Evolutionary conservation across 2,113 vertebrate genomes (phyloP).

Genomic region (Dicerorhinus sumatrensis): DNA sequence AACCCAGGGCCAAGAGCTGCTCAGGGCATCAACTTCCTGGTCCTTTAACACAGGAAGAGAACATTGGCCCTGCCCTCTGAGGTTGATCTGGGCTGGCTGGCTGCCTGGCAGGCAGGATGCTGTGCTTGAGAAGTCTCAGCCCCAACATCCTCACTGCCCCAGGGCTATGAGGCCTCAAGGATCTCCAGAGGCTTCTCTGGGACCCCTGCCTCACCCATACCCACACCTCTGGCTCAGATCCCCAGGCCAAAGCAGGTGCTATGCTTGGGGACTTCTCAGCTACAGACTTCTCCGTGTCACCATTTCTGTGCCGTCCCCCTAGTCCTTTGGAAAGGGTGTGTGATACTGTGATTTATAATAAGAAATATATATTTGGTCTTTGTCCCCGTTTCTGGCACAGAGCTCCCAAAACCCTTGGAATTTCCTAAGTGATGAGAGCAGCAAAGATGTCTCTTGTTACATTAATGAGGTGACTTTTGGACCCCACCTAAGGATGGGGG

Average conservation of each 20-base stretch:
- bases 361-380: background rate
- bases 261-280: background rate
- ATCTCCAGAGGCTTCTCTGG: background rate
- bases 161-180: background rate
- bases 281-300: background rate
- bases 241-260: background rate
- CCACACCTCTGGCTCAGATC: background rate
- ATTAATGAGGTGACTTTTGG: background rate
- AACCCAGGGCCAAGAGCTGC: background rate
- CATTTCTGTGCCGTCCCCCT: background rate
- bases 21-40: background rate
- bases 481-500: background rate
- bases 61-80: background rate
- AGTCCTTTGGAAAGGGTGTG: background rate
- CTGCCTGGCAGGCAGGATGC: background rate
- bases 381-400: background rate
- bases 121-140: background rate
- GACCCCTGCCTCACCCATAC: fast-evolving
- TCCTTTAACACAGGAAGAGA: background rate
- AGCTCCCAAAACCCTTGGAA: background rate
- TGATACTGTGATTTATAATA: background rate
- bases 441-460: background rate
- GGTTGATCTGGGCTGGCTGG: background rate
- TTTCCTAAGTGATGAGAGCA: background rate
- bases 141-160: background rate